phyloP scores from a whole-genome alignment of 2,797 vertebrate genomes.

The Rhynchotus rufescens region DNA sequence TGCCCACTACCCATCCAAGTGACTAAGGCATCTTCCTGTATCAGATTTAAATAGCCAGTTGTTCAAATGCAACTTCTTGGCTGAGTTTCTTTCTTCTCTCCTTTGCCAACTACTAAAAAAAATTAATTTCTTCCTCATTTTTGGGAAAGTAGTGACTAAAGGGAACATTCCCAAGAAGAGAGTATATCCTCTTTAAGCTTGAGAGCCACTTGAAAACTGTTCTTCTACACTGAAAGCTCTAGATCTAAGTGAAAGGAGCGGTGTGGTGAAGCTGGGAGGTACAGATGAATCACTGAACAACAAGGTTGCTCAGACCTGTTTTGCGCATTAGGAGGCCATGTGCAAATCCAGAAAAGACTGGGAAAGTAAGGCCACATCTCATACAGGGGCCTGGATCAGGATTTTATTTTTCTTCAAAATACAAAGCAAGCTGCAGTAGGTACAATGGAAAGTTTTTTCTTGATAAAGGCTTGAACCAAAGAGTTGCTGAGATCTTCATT shows the following conservation, averaged over 20 bases:
- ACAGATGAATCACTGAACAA: background rate
- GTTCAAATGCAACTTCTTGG: background rate
- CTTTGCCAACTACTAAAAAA: background rate
- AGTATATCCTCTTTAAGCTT: background rate
- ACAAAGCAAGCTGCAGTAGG: background rate
- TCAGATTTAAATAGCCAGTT: background rate
- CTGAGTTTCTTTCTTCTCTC: background rate
- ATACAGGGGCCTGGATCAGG: background rate
- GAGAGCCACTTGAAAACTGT: background rate
- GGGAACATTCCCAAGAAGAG: background rate
- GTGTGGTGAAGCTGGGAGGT: background rate
- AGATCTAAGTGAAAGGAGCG: background rate
- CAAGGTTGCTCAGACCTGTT: background rate
- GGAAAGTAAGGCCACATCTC: background rate
- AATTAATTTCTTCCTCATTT: background rate
- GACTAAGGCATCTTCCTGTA: background rate
- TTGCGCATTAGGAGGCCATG: background rate
- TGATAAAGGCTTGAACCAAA: background rate
- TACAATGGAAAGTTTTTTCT: background rate
- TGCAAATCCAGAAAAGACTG: background rate
- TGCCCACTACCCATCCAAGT: background rate
- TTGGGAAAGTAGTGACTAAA: background rate
- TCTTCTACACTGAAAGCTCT: background rate
- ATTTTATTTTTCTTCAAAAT: background rate
- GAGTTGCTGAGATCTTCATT: background rate